Conservation (phyloP, 2,888 invertebrate genomes). For the Alcis repandata region DNA sequence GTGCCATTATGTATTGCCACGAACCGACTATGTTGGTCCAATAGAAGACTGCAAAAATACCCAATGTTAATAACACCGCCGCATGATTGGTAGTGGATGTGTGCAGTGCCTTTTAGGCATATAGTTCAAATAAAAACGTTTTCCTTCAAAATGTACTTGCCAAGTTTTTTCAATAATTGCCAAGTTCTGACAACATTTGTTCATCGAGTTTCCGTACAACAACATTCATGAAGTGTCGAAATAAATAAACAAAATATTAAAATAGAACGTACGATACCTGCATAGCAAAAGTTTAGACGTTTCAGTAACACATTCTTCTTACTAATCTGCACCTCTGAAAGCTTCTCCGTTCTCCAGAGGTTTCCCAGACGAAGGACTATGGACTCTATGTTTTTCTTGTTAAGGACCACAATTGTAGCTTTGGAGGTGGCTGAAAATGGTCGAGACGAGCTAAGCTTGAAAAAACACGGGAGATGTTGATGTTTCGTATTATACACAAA, state of each 20-base stretch:
- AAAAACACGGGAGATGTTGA: conserved; percentile 45
- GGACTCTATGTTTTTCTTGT: conserved; percentile 47
- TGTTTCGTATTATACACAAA: conserved; percentile 43
- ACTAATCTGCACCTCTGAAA: conserved; percentile 54
- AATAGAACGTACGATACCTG: conserved; percentile 50
- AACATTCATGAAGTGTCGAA: background rate
- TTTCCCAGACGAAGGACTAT: conserved; percentile 51
- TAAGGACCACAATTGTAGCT: conserved; percentile 45
- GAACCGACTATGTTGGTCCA: conserved; percentile 59
- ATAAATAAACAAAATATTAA: conserved; percentile 2
- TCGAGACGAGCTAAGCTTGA: conserved; percentile 41
- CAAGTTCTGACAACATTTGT: too few species aligned
- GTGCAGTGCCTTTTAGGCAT: too few species aligned
- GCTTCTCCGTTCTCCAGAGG: conserved; percentile 49
- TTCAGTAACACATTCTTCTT: conserved; percentile 58
- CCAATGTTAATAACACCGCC: too few species aligned
- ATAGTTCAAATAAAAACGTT: too few species aligned
- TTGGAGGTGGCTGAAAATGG: conserved; percentile 52
- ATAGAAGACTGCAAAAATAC: conserved; percentile 60
- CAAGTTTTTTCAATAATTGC: too few species aligned
- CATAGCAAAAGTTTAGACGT: conserved; percentile 56
- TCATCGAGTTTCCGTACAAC: too few species aligned
- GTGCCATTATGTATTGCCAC: conserved; percentile 58
- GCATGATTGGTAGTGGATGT: too few species aligned
- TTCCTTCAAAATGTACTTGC: too few species aligned